These are phyloP conservation scores for human DNA, from an alignment of 2,113 vertebrate species.

Conservation along the genomic window DNA sequence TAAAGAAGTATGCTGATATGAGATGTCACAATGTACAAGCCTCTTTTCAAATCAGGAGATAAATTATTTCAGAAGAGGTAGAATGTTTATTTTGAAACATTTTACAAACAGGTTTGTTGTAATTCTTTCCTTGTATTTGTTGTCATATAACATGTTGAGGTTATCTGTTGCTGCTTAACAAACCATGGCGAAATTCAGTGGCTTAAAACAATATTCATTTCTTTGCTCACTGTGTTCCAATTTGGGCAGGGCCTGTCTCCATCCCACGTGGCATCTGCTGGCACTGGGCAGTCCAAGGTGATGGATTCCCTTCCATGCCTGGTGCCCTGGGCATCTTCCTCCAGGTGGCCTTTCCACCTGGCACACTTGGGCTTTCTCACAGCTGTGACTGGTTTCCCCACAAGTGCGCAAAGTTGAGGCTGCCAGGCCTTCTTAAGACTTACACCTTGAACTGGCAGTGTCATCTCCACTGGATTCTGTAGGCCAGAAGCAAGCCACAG, in stretches of 20 bases:
- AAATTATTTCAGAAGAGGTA: conserved; percentile 1
- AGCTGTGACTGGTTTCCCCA: neutral
- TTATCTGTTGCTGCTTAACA: neutral
- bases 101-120: neutral
- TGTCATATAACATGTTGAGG: neutral
- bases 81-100: neutral
- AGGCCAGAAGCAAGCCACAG: neutral
- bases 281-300: neutral
- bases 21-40: neutral
- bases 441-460: neutral
- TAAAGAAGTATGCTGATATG: neutral
- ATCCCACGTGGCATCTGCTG: neutral
- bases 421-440: neutral
- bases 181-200: neutral
- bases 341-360: neutral
- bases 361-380: neutral
- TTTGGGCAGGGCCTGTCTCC: neutral
- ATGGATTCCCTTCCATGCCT: neutral
- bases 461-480: neutral
- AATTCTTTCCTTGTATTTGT: neutral
- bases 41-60: neutral
- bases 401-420: neutral
- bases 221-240: neutral
- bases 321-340: neutral
- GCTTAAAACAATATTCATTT: neutral